Evolutionary conservation across 2,888 invertebrate species (phyloP).

Genomic region (Galeopsomyia nigrocyanea): DNA sequence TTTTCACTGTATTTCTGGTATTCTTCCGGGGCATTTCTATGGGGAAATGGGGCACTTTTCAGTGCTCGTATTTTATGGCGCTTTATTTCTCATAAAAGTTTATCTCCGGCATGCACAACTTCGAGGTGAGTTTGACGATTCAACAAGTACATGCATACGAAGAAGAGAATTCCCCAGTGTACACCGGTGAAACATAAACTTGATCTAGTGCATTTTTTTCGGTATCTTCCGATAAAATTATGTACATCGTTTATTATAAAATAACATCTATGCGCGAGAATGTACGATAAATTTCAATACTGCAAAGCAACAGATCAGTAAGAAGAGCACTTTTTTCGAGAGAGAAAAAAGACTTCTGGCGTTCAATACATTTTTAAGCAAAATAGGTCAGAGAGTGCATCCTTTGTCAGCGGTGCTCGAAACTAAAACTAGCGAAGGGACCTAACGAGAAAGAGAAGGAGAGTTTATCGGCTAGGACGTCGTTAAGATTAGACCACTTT

Average conservation of each 20-base stretch:
- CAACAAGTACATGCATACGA: conserved; percentile 25
- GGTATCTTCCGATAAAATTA: no score
- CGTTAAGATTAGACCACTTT: conserved; percentile 62
- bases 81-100: conserved; percentile 23
- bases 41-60: background rate
- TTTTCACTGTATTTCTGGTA: no score
- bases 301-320: no score
- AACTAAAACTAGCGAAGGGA: conserved; percentile 54
- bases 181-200: background rate
- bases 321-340: no score
- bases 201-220: background rate
- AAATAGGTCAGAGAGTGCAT: background rate
- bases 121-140: conserved; percentile 23
- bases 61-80: background rate
- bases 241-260: no score
- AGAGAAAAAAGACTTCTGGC: no score
- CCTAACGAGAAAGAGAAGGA: conserved; percentile 22
- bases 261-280: no score
- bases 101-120: background rate
- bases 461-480: conserved; percentile 60
- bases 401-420: conserved; percentile 31
- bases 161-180: background rate
- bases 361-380: background rate
- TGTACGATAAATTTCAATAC: no score
- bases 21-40: background rate